phyloP scores from a whole-genome alignment of 2,888 invertebrate genomes.

The Tipula helvola region DNA sequence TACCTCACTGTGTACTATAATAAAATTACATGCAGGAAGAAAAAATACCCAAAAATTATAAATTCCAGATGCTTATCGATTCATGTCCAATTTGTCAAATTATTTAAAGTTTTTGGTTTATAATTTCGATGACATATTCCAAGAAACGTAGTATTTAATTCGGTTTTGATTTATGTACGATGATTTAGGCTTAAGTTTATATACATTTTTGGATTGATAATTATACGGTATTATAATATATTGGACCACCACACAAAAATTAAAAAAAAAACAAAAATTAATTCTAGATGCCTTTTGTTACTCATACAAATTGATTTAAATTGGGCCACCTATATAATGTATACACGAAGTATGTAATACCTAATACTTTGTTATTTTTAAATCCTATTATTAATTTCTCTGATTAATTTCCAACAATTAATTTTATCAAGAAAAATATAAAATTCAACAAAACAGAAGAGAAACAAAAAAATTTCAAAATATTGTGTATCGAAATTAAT shows the following conservation, averaged over 20 bases:
- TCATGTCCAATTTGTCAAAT: neutral
- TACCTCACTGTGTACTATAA: no score
- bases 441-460: neutral
- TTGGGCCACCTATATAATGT: neutral
- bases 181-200: neutral
- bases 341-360: neutral
- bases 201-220: neutral
- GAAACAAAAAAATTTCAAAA: neutral
- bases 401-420: neutral
- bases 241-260: neutral
- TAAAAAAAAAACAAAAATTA: no score
- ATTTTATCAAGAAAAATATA: neutral
- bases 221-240: neutral
- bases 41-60: neutral
- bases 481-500: conserved; percentile 4
- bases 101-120: neutral
- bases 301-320: neutral
- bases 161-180: neutral
- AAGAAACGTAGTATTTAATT: neutral
- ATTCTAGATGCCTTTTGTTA: neutral
- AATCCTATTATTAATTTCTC: neutral
- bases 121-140: neutral
- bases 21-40: neutral
- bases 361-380: neutral
- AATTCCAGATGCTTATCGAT: neutral